These are phyloP conservation scores for Salminus brasiliensis DNA, from an alignment of 2,113 vertebrate genomes.

Conservation along the genomic window DNA sequence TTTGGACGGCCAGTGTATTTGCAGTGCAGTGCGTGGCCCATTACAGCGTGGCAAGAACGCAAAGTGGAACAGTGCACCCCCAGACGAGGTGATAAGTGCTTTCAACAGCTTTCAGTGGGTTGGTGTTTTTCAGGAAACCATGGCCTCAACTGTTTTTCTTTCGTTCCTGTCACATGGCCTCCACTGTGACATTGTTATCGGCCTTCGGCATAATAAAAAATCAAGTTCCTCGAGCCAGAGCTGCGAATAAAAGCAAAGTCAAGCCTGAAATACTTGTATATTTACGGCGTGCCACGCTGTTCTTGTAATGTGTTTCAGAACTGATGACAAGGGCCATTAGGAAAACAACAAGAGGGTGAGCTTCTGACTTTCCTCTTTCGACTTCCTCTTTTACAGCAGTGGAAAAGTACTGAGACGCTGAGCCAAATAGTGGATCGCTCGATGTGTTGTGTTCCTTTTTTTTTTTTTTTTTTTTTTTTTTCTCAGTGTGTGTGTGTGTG, in stretches of 20 bases:
- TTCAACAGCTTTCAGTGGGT: background rate
- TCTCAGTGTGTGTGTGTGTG: no score
- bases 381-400: constrained; percentile 55
- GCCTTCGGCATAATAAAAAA: background rate
- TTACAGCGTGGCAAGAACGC: background rate
- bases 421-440: constrained; percentile 22
- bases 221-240: no score
- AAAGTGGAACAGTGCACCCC: background rate
- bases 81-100: background rate
- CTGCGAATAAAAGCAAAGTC: background rate
- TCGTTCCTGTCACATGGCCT: constrained; percentile 48
- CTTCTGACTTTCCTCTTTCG: constrained; percentile 53
- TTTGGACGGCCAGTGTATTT: no score
- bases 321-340: background rate
- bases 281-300: background rate
- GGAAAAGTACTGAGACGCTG: constrained; percentile 58
- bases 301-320: background rate
- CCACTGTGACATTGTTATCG: background rate
- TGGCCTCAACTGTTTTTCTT: constrained; percentile 36
- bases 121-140: constrained; percentile 49
- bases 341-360: constrained; percentile 35
- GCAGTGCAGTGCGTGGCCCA: no score
- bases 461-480: no score
- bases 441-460: no score
- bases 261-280: background rate